Base-by-base conservation (phyloP, 2,888 invertebrate species). In the Parelbella ahira region DNA sequence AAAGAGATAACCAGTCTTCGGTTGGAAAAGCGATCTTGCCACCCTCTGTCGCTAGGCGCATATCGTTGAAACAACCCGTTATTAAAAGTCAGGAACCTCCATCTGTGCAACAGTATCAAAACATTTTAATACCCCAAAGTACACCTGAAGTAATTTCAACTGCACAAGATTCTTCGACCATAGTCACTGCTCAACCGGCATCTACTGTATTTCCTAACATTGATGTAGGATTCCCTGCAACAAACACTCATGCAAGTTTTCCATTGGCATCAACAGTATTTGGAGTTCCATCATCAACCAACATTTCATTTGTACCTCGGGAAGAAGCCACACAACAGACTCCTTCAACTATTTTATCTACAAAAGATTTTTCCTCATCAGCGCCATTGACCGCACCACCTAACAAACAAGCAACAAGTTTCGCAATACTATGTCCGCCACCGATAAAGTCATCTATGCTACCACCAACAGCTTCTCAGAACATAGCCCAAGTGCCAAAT, bases 41-140 rank as follows among this genome's bases (percentile, higher is more conserved):
- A 3, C 86, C 86, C 0, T 86, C 87, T 0, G 76, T 86, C 0
- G 86, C 86, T 9, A 74, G 86, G 33, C 68, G 81, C 7, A 71
- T 86, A 45, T 60, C 72, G 0, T 66, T 72, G 0, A 75, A 73
- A 44, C 76, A 83, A 39, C 74, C 79, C 1, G 49, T 74, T 1
- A 65, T 78, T 0, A 82, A 75, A 60, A 57, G 59, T 2, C 68
- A 69, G 48, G n/a, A n/a, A n/a, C 45, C 56, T 1, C 45, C 58
- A 20, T 8, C 44, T 18, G 28, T 15, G 4, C 44, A 54, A 1
- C 50, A 53, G 3, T 49, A 59, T 11, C 65, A 65, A 1, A 76
- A 79, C 45, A 77, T 82, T 47, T 81, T 84, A 39, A 56, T 75
- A 10, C 83, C 81, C 13, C 51, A 61, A 2, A 36, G 32, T 39